phyloP scores from a whole-genome alignment of 2,888 invertebrate species.

The Lasioglossum lativentre region DNA sequence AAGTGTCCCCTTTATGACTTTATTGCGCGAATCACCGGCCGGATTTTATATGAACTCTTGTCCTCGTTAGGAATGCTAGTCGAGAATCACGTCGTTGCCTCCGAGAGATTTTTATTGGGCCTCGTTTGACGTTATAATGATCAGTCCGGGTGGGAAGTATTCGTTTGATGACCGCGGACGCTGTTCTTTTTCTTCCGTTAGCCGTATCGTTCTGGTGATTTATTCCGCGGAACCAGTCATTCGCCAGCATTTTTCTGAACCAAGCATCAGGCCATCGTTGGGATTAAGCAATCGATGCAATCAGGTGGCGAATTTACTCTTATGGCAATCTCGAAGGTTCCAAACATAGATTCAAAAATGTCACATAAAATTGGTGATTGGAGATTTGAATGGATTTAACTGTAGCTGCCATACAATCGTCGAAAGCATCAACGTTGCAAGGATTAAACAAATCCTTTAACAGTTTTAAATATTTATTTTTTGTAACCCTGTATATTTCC shows the following conservation, averaged over 20 bases:
- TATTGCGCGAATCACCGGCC: constrained; percentile 58
- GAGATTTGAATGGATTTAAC: too few species aligned
- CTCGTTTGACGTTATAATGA: constrained; percentile 7
- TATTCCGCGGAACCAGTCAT: background rate
- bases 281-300: background rate
- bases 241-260: background rate
- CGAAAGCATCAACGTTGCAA: too few species aligned
- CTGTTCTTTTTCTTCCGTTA: background rate
- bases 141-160: background rate
- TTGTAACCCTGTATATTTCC: too few species aligned
- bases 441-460: too few species aligned
- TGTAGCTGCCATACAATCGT: too few species aligned
- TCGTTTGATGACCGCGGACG: background rate
- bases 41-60: constrained; percentile 54
- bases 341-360: too few species aligned
- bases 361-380: too few species aligned
- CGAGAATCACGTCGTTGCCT: background rate
- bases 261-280: background rate
- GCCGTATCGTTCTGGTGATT: background rate
- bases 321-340: too few species aligned
- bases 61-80: constrained; percentile 41
- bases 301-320: background rate
- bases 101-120: constrained; percentile 28
- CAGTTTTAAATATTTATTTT: too few species aligned
- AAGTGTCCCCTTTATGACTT: constrained; percentile 72